A percentile compares a stretch with the other conserved stretches of the same genome.
phyloP scores from a whole-genome alignment of 2,113 vertebrate species.

The Solea senegalensis region DNA sequence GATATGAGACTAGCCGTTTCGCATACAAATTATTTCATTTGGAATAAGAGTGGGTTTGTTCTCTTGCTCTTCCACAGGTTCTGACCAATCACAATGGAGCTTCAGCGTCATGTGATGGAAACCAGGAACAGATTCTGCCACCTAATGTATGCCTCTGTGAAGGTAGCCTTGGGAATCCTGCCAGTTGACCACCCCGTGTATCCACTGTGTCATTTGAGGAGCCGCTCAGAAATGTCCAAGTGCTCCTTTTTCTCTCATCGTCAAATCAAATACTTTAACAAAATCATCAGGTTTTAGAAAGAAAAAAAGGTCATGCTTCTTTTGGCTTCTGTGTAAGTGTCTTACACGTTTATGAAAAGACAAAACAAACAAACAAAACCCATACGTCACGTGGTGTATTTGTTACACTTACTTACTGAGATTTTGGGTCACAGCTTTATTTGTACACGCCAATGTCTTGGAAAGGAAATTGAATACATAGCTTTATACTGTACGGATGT shows the following conservation, averaged over 20 bases:
- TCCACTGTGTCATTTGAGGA: conserved; percentile 47
- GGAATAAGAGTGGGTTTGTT: conserved; percentile 27
- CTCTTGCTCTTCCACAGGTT: conserved; percentile 60
- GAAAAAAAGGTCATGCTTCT: no score
- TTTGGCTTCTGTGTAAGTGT: no score
- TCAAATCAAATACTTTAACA: no score
- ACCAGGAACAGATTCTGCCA: conserved; percentile 1
- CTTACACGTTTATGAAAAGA: no score
- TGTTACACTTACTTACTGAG: conserved; percentile 29
- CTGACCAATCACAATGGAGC: conserved; percentile 42
- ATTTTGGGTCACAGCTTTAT: conserved; percentile 47
- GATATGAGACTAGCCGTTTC: neutral
- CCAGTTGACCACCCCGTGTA: conserved; percentile 32
- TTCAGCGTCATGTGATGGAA: conserved; percentile 11
- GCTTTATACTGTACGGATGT: conserved; percentile 61
- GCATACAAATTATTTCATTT: neutral
- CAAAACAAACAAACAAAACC: no score
- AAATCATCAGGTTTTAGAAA: no score
- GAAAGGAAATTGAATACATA: conserved; percentile 39
- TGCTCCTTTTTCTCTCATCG: conserved; percentile 13
- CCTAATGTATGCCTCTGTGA: conserved; percentile 22
- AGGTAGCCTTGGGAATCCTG: conserved; percentile 37
- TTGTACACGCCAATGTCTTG: conserved; percentile 39
- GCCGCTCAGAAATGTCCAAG: conserved; percentile 47
- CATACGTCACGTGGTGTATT: no score